phyloP scores from a whole-genome alignment of 2,888 invertebrate genomes.

The Alloscopus bannaensis region DNA sequence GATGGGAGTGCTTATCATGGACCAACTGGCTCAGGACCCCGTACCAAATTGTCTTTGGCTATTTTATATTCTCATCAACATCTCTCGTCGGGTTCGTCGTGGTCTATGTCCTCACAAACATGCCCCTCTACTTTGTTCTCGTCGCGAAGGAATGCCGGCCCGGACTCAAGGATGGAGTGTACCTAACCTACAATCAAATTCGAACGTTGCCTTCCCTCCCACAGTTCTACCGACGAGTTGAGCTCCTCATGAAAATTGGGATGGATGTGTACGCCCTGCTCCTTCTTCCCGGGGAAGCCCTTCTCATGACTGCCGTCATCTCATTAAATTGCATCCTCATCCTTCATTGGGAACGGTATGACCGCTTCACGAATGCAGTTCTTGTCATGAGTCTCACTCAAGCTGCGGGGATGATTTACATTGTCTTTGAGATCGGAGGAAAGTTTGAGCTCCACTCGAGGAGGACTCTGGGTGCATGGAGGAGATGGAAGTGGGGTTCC shows the following conservation, averaged over 20 bases:
- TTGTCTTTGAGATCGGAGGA: background rate
- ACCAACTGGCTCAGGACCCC: background rate
- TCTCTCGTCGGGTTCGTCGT: background rate
- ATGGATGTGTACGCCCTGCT: constrained; percentile 11
- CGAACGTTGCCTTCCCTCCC: background rate
- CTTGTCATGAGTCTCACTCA: background rate
- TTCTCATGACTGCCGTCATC: background rate
- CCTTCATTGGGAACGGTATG: too few relatives aligned
- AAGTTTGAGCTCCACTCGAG: background rate
- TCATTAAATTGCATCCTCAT: constrained; percentile 11
- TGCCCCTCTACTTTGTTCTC: background rate
- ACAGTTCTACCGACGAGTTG: constrained; percentile 14
- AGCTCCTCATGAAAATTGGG: constrained; percentile 1
- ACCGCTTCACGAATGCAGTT: background rate
- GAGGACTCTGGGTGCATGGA: background rate
- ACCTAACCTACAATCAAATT: background rate
- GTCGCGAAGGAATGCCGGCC: constrained; percentile 9
- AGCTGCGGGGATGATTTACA: too few relatives aligned
- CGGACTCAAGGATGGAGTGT: background rate
- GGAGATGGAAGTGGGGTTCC: background rate
- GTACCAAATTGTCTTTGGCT: background rate
- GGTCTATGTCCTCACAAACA: background rate
- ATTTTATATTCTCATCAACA: background rate
- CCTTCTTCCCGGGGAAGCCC: constrained; percentile 9
- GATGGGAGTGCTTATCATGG: background rate